A percentile compares a stretch with the other conserved stretches of the same genome.
Evolutionary conservation across 2,888 invertebrate species (phyloP).

Genomic region (Drosophila recens): DNA sequence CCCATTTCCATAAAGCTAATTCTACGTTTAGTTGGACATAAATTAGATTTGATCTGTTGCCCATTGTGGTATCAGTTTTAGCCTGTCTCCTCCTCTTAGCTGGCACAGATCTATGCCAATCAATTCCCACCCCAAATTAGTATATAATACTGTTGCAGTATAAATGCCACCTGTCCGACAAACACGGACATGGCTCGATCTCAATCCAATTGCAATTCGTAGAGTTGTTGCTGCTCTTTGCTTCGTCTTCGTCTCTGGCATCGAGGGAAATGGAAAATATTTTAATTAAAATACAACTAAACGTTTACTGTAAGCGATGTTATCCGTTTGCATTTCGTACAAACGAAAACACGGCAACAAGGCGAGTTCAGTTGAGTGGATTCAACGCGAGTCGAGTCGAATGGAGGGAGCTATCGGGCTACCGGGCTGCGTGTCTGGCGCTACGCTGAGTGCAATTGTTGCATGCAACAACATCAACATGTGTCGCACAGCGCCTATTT

Average conservation of each 20-base stretch:
- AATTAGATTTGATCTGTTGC: constrained; percentile 17
- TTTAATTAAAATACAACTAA: constrained; percentile 80
- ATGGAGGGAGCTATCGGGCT: constrained; percentile 50
- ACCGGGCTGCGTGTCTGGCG: constrained; percentile 63
- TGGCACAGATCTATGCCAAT: constrained; percentile 58
- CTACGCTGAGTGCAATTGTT: constrained; percentile 57
- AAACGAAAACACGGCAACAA: constrained; percentile 40
- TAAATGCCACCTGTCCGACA: constrained; percentile 73
- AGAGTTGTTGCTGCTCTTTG: constrained; percentile 15
- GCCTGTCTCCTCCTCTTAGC: constrained; percentile 9
- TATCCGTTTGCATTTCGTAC: constrained; percentile 65
- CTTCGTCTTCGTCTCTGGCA: constrained; percentile 28
- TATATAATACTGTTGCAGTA: constrained; percentile 50
- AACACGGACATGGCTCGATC: constrained; percentile 67
- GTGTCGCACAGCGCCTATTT: constrained; percentile 79
- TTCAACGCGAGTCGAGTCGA: constrained; percentile 1
- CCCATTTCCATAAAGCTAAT: background rate
- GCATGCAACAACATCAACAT: constrained; percentile 72
- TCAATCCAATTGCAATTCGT: constrained; percentile 50
- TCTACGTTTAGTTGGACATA: background rate
- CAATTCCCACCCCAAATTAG: constrained; percentile 71
- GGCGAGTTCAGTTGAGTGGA: constrained; percentile 11
- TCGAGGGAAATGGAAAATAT: constrained; percentile 71
- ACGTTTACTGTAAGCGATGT: constrained; percentile 78
- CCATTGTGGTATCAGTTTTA: constrained; percentile 1